Evolutionary conservation across 2,113 vertebrate species (phyloP).

Genomic region (Progne subis): DNA sequence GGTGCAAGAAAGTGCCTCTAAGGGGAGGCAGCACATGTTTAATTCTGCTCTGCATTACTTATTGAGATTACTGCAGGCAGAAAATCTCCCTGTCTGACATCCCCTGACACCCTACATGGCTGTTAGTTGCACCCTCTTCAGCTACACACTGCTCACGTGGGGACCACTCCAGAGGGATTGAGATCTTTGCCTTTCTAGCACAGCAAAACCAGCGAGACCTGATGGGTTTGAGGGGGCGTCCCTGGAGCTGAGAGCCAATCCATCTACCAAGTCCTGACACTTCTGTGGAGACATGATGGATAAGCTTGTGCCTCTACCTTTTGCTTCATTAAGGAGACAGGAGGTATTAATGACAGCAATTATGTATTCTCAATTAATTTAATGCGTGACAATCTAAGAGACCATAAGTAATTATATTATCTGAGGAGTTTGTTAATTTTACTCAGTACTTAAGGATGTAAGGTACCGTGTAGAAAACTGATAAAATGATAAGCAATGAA

Average conservation of each 20-base stretch:
- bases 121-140: not conserved
- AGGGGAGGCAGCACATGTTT: not conserved
- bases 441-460: not conserved
- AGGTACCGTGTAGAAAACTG: not conserved
- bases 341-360: conserved; percentile 27
- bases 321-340: conserved; percentile 14
- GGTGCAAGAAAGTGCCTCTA: not conserved
- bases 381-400: not conserved
- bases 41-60: conserved; percentile 5
- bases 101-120: fast-evolving
- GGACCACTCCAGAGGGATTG: not conserved
- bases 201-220: not conserved
- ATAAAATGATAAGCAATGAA: not conserved
- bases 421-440: not conserved
- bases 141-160: not conserved
- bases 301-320: not conserved
- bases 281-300: not conserved
- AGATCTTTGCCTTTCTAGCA: not conserved
- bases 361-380: conserved; percentile 16
- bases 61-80: not conserved
- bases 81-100: not conserved
- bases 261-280: not conserved
- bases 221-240: not conserved
- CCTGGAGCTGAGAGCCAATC: not conserved
- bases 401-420: not conserved